Evolutionary conservation across 2,797 vertebrate species (phyloP), one percentile per base, ranked within the genome.

Genomic region (Toxotes lorentzi): DNA sequence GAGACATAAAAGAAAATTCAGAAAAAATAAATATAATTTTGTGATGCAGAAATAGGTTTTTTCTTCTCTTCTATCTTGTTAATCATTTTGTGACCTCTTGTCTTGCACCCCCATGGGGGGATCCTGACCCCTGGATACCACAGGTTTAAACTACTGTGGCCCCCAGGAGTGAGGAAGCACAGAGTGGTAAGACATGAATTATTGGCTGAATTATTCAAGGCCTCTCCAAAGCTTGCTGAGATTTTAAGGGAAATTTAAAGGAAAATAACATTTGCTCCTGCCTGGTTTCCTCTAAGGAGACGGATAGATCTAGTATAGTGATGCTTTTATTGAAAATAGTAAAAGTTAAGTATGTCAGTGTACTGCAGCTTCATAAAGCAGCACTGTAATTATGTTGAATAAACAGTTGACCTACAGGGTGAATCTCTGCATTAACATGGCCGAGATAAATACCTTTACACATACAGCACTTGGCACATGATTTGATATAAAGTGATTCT

Each of bases 401-500:
- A 57, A 50, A 27, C 14, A 43, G 41, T 35, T 6, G 64, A 38
- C 48, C 48, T 51, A 30, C 0, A 4, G 17, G 27, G 19, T 60
- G 64, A 53, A 51, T 53, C 72, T 84, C 67, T 76, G 7, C 75
- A 60, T 62, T 64, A 24, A 1, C 8, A 2, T 73, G 57, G 79
- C 70, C 17, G n/a, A 68, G 56, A 64, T 40, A 50, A 64, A 71
- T 58, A 40, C 43, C 19, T 83, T 67, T 19, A 81, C 72, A 79
- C 56, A 16, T 60, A 56, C 56, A 34, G 19, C 71, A 19, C 50
- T 84, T 84, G 72, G 65, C 81, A 45, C 66, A 12, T 30, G 63
- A 84, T 79, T 76, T 73, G 86, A 84, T 76, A 56, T 23, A 61
- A 81, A 89, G 77, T 64, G 73, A 71, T 79, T 86, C 16, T 76